phyloP scores from a whole-genome alignment of 2,797 vertebrate species.

The Typhlichthys eigenmanni region DNA sequence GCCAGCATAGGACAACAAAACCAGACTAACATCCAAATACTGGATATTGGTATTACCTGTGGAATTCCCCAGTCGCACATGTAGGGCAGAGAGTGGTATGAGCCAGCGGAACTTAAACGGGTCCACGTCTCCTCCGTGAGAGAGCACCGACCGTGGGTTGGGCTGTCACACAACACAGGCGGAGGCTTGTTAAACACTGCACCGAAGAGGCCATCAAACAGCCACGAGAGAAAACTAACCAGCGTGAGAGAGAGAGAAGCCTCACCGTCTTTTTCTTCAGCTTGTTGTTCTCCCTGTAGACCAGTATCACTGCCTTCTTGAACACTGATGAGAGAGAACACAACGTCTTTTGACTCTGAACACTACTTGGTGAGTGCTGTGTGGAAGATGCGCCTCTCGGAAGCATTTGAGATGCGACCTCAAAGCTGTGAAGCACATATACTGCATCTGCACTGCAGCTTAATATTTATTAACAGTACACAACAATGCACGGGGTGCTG shows the following conservation, averaged over 20 bases:
- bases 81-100: constrained; percentile 92
- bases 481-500: no score
- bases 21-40: no score
- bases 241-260: constrained; percentile 7
- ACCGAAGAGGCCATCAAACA: constrained; percentile 10
- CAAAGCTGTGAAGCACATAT: constrained; percentile 43
- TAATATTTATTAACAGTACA: no score
- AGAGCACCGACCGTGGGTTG: constrained; percentile 80
- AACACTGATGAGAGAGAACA: constrained; percentile 83
- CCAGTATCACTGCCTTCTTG: constrained; percentile 94
- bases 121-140: constrained; percentile 87
- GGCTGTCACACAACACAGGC: constrained; percentile 33
- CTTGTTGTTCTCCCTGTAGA: constrained; percentile 94
- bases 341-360: constrained; percentile 49
- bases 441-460: no score
- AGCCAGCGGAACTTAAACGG: constrained; percentile 96
- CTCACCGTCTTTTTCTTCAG: constrained; percentile 95
- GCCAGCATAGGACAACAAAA: no score
- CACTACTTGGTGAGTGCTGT: constrained; percentile 46
- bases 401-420: constrained; percentile 50
- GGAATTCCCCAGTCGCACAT: constrained; percentile 91
- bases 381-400: constrained; percentile 34
- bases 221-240: constrained; percentile 6
- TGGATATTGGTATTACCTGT: constrained; percentile 80
- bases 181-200: background rate